Conservation (phyloP, 2,888 invertebrate species). For the Platycheirus rosarum region DNA sequence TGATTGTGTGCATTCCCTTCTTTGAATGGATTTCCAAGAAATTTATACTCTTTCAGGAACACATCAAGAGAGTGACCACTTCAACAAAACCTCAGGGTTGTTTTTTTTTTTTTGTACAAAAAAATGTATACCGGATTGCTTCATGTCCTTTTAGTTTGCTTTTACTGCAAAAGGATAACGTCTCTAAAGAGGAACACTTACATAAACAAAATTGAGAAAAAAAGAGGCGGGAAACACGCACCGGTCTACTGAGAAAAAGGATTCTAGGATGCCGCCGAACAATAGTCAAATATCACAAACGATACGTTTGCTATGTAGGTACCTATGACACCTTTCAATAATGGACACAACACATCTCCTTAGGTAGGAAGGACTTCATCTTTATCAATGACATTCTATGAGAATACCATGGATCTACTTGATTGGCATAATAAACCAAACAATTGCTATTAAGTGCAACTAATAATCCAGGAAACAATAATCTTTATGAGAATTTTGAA, state of each 20-base stretch:
- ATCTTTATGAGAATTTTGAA: too few species aligned
- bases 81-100: conserved; percentile 72
- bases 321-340: conserved; percentile 42
- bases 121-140: conserved; percentile 37
- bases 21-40: conserved; percentile 70
- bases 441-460: conserved; percentile 28
- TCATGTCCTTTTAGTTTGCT: conserved; percentile 50
- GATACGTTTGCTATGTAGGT: conserved; percentile 4
- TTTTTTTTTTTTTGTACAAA: too few species aligned
- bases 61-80: conserved; percentile 62
- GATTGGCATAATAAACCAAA: conserved; percentile 37
- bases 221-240: conserved; percentile 57
- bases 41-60: conserved; percentile 66
- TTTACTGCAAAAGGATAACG: conserved; percentile 63
- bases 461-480: conserved; percentile 25
- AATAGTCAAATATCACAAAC: conserved; percentile 27
- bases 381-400: conserved; percentile 32
- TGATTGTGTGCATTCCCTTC: conserved; percentile 65
- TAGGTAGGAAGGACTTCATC: neutral
- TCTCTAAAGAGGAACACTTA: conserved; percentile 41
- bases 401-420: conserved; percentile 39
- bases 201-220: conserved; percentile 34
- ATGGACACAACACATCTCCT: neutral
- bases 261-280: conserved; percentile 40
- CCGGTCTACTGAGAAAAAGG: conserved; percentile 41